These are phyloP conservation scores for Lasioglossum figueresi DNA, from an alignment of 2,888 invertebrate genomes.

Conservation along the genomic window DNA sequence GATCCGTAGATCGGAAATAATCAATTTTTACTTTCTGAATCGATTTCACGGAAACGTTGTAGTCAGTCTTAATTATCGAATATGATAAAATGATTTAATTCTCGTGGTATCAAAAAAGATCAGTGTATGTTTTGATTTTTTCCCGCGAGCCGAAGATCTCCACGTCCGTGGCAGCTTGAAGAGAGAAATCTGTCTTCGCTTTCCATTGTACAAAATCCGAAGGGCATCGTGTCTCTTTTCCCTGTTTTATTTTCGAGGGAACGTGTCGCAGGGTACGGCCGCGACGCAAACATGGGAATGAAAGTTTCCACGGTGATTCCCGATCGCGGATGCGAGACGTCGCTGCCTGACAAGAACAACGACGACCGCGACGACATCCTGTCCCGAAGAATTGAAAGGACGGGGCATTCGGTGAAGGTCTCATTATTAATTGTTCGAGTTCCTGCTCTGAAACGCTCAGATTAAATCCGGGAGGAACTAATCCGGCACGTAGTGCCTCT, in stretches of 20 bases:
- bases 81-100: too few species aligned
- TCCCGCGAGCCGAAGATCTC: too few species aligned
- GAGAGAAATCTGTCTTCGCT: neutral
- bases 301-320: conserved; percentile 63
- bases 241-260: neutral
- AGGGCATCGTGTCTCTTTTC: neutral
- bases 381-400: conserved; percentile 72
- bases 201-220: neutral
- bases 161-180: neutral
- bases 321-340: conserved; percentile 67
- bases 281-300: conserved; percentile 35
- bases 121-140: too few species aligned
- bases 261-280: neutral
- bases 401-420: conserved; percentile 66
- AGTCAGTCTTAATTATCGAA: too few species aligned
- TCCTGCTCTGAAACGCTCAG: conserved; percentile 79
- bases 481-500: conserved; percentile 73
- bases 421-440: conserved; percentile 82
- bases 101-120: too few species aligned
- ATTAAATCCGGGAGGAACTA: conserved; percentile 80
- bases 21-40: too few species aligned
- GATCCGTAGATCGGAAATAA: too few species aligned
- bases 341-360: conserved; percentile 55
- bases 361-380: conserved; percentile 73
- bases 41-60: too few species aligned